phyloP scores from a whole-genome alignment of 2,113 vertebrate species.

The Xenopus tropicalis region UCB_Xtro_10.0 CM004451.2:89145501-89146000 shows the following conservation, averaged over 20 bases:
- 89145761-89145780: too few relatives aligned
- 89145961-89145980: too few relatives aligned
- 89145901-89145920: too few relatives aligned
- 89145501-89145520: constrained; percentile 68
- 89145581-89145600: constrained; percentile 96
- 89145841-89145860: too few relatives aligned
- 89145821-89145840: too few relatives aligned
- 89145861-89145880: too few relatives aligned
- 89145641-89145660: constrained; percentile 95
- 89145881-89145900: too few relatives aligned
- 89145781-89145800: too few relatives aligned
- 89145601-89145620: constrained; percentile 97
- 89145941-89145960: too few relatives aligned
- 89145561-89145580: constrained; percentile 94
- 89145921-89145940: too few relatives aligned
- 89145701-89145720: constrained; percentile 97
- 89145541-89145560: constrained; percentile 95
- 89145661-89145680: constrained; percentile 97
- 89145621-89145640: constrained; percentile 86
- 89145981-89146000: too few relatives aligned
- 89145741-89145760: neutral
- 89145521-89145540: constrained; percentile 85
- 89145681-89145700: constrained; percentile 98
- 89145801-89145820: too few relatives aligned
- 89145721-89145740: constrained; percentile 77